phyloP scores from a whole-genome alignment of 2,797 vertebrate species.

The Ambastaia sidthimunki region DNA sequence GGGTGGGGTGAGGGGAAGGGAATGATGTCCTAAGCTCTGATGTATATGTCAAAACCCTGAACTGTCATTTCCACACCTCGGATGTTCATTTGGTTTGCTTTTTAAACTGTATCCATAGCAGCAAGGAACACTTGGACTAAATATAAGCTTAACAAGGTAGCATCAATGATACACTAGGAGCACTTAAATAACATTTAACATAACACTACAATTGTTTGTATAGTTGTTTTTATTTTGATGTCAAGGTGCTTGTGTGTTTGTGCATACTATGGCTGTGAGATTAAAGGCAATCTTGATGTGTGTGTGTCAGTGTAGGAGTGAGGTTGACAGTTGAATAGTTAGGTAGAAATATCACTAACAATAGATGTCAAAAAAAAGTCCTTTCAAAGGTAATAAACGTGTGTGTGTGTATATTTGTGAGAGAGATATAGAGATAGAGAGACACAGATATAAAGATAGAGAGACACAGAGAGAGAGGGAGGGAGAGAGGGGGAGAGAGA shows the following conservation, averaged over 20 bases:
- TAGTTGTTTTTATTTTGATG: background rate
- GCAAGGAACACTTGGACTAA: slow-evolving; percentile 42
- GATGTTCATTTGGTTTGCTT: slow-evolving; percentile 32
- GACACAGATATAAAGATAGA: background rate
- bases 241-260: slow-evolving; percentile 38
- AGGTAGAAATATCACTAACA: background rate
- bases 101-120: slow-evolving; percentile 34
- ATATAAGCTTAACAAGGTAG: slow-evolving; percentile 39
- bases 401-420: slow-evolving; percentile 23
- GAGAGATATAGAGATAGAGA: background rate
- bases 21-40: slow-evolving; percentile 40
- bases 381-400: background rate
- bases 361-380: background rate
- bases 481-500: background rate
- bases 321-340: too few species aligned
- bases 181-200: slow-evolving; percentile 15
- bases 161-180: slow-evolving; percentile 25
- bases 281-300: slow-evolving; percentile 54
- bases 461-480: background rate
- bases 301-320: slow-evolving; percentile 5
- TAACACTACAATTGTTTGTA: slow-evolving; percentile 34
- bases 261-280: slow-evolving; percentile 47
- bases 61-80: slow-evolving; percentile 55
- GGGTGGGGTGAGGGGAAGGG: background rate
- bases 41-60: slow-evolving; percentile 56